Conservation (phyloP, 2,113 vertebrate genomes). For the Pelvicachromis taeniatus region DNA sequence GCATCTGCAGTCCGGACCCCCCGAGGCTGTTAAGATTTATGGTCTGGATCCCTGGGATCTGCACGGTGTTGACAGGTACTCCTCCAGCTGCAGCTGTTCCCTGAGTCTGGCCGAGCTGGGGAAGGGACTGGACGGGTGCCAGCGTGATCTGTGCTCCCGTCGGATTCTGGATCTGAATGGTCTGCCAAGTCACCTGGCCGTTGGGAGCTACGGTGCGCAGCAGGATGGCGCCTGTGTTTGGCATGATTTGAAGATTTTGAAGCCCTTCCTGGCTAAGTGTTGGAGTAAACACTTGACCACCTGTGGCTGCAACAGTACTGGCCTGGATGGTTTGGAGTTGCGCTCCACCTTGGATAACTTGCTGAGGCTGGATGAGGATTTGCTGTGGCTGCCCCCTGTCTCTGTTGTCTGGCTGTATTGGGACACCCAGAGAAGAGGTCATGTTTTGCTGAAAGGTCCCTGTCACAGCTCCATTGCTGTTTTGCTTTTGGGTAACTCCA, state of each 20-base stretch:
- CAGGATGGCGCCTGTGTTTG: constrained; percentile 88
- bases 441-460: constrained; percentile 66
- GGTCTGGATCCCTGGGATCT: constrained; percentile 93
- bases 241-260: constrained; percentile 93
- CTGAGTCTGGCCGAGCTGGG: constrained; percentile 80
- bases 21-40: constrained; percentile 93
- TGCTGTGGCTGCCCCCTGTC: constrained; percentile 76
- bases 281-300: constrained; percentile 87
- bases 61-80: constrained; percentile 80
- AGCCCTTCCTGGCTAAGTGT: constrained; percentile 89
- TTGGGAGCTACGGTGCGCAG: constrained; percentile 91
- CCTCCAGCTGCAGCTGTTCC: constrained; percentile 63
- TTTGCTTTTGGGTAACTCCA: constrained; percentile 59
- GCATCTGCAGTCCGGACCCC: constrained; percentile 88
- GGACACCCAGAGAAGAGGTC: constrained; percentile 41
- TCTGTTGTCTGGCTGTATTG: constrained; percentile 69
- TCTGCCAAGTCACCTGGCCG: constrained; percentile 97
- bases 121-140: constrained; percentile 86
- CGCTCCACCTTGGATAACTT: constrained; percentile 84
- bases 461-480: constrained; percentile 28
- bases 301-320: constrained; percentile 72
- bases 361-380: constrained; percentile 80
- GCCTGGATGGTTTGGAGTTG: constrained; percentile 85
- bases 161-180: constrained; percentile 92
- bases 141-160: constrained; percentile 90